phyloP scores from a whole-genome alignment of 1,140 invertebrate genomes.

The Apocrypta bakeri region DNA sequence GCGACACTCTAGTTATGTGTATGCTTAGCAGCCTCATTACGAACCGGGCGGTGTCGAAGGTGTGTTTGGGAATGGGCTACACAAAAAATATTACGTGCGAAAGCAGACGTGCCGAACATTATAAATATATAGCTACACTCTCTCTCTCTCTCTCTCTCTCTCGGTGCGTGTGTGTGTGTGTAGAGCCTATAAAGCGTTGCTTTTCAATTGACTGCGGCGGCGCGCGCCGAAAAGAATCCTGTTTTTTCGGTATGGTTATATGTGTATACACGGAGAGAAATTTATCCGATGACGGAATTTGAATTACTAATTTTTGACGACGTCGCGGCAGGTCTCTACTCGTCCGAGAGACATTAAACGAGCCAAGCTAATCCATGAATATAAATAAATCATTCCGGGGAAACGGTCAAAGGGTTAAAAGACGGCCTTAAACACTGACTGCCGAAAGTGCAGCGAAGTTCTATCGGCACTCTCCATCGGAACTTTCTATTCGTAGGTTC shows the following conservation, averaged over 20 bases:
- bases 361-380: not conserved
- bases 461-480: not conserved
- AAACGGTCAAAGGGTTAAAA: not conserved
- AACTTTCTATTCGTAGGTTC: no score
- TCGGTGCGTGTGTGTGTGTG: not conserved
- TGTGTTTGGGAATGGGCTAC: not conserved
- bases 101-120: not conserved
- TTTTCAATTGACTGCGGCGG: constrained; percentile 14
- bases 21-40: constrained; percentile 1
- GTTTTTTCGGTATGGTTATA: not conserved
- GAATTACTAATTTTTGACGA: constrained; percentile 30
- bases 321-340: not conserved
- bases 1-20: constrained; percentile 5
- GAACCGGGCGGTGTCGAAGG: not conserved
- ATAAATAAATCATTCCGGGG: constrained; percentile 3
- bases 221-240: not conserved
- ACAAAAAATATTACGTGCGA: not conserved
- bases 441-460: not conserved
- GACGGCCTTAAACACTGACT: not conserved
- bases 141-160: no score
- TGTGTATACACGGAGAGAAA: not conserved
- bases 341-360: not conserved
- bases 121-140: no score
- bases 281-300: constrained; percentile 2
- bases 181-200: not conserved